phyloP scores from a whole-genome alignment of 2,888 invertebrate genomes.

The Eupsilia transversa region DNA sequence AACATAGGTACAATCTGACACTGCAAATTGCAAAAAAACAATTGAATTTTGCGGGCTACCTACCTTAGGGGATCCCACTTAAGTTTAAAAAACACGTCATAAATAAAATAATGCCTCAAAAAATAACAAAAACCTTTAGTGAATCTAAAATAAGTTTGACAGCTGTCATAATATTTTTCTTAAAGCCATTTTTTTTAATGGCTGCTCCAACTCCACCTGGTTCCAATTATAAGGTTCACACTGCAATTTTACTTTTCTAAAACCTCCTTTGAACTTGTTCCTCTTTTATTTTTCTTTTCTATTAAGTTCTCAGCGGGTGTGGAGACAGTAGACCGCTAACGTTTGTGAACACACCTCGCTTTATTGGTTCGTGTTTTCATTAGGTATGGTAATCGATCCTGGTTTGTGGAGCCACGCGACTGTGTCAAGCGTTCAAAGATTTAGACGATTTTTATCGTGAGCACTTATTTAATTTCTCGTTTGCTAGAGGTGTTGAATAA shows the following conservation, averaged over 20 bases:
- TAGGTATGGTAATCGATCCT: slow-evolving; percentile 42
- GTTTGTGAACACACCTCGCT: slow-evolving; percentile 39
- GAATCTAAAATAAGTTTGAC: neutral
- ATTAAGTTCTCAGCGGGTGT: slow-evolving; percentile 18
- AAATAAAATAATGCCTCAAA: neutral
- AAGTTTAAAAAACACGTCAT: neutral
- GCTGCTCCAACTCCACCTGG: neutral
- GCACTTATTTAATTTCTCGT: slow-evolving; percentile 18
- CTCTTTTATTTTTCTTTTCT: slow-evolving; percentile 22
- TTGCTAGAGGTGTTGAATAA: slow-evolving; percentile 1
- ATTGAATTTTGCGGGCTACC: no score
- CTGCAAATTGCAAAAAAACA: no score
- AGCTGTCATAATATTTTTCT: neutral
- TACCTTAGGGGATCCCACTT: no score
- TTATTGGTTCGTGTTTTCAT: slow-evolving; percentile 49
- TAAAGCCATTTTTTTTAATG: neutral
- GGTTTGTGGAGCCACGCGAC: slow-evolving; percentile 21
- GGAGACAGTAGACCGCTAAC: slow-evolving; percentile 9
- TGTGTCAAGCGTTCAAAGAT: slow-evolving; percentile 21
- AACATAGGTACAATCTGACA: no score
- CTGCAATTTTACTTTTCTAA: neutral
- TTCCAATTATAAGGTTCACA: neutral
- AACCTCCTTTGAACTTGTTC: neutral
- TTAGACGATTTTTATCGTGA: slow-evolving; percentile 19
- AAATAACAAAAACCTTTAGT: neutral